These are phyloP conservation scores for Staurois parvus DNA, from an alignment of 2,797 vertebrate species.

Conservation along the genomic window DNA sequence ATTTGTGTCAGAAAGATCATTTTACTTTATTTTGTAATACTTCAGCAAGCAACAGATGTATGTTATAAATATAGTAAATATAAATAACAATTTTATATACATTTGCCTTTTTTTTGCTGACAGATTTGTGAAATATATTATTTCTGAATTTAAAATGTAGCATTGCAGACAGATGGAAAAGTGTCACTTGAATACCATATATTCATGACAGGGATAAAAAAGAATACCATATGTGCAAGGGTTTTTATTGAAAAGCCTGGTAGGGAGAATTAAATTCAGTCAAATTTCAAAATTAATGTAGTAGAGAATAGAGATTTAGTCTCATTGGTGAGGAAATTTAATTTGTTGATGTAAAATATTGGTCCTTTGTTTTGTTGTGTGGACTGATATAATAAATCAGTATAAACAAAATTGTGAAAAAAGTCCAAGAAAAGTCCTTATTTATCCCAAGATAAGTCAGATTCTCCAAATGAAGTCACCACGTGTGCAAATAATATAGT, in stretches of 20 bases:
- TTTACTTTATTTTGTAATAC: slow-evolving; percentile 22
- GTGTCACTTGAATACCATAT: slow-evolving; percentile 36
- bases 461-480: too few species aligned
- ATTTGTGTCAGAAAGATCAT: neutral
- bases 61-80: slow-evolving; percentile 53
- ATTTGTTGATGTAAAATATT: neutral
- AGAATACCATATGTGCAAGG: slow-evolving; percentile 44
- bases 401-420: too few species aligned
- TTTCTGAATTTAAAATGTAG: slow-evolving; percentile 34
- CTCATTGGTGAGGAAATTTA: neutral
- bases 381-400: too few species aligned
- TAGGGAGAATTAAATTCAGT: slow-evolving; percentile 19
- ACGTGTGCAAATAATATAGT: too few species aligned
- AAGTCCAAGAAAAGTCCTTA: too few species aligned
- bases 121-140: slow-evolving; percentile 51
- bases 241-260: slow-evolving; percentile 25
- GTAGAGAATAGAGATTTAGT: neutral
- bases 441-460: too few species aligned
- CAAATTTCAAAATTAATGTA: slow-evolving; percentile 7
- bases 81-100: slow-evolving; percentile 56
- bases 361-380: too few species aligned
- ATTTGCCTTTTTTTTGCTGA: slow-evolving; percentile 52
- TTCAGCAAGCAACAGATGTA: slow-evolving; percentile 40
- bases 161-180: slow-evolving; percentile 46
- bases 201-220: slow-evolving; percentile 44